phyloP scores from a whole-genome alignment of 2,888 invertebrate species.

The Spialia ferax region DNA sequence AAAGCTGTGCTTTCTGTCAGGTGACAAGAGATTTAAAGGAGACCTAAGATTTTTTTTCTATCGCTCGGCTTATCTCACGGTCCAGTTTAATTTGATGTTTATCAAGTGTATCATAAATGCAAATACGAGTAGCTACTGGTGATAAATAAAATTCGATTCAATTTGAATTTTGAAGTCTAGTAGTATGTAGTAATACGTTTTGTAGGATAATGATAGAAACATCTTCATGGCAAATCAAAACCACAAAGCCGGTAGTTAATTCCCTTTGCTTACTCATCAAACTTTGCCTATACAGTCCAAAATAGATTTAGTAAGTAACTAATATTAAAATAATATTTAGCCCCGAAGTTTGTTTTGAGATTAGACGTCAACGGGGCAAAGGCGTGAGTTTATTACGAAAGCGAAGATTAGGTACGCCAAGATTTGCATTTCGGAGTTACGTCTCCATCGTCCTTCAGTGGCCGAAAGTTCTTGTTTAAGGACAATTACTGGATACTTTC shows the following conservation, averaged over 20 bases:
- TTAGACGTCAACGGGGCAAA: slow-evolving; percentile 32
- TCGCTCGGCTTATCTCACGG: no score
- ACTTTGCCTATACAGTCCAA: slow-evolving; percentile 11
- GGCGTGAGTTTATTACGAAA: slow-evolving; percentile 39
- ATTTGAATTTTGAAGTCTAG: no score
- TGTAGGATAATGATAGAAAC: no score
- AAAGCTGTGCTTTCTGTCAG: no score
- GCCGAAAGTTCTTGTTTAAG: slow-evolving; percentile 32
- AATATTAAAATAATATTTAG: slow-evolving; percentile 35
- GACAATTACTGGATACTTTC: slow-evolving; percentile 28
- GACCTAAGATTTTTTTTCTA: no score
- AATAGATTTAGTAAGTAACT: slow-evolving; percentile 14
- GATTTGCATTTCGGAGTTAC: slow-evolving; percentile 37
- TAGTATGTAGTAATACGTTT: no score
- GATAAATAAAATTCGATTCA: no score
- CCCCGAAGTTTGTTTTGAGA: slow-evolving; percentile 29
- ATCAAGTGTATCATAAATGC: no score
- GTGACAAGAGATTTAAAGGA: no score
- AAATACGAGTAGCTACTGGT: no score
- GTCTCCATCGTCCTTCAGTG: slow-evolving; percentile 24
- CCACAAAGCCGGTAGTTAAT: neutral
- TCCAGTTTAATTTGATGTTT: no score
- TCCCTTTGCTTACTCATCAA: slow-evolving; percentile 7
- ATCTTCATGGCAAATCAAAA: neutral
- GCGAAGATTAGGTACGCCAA: slow-evolving; percentile 35